These are phyloP conservation scores for Polydrusus tereticollis DNA, from an alignment of 2,888 invertebrate species.

Conservation along the genomic window DNA sequence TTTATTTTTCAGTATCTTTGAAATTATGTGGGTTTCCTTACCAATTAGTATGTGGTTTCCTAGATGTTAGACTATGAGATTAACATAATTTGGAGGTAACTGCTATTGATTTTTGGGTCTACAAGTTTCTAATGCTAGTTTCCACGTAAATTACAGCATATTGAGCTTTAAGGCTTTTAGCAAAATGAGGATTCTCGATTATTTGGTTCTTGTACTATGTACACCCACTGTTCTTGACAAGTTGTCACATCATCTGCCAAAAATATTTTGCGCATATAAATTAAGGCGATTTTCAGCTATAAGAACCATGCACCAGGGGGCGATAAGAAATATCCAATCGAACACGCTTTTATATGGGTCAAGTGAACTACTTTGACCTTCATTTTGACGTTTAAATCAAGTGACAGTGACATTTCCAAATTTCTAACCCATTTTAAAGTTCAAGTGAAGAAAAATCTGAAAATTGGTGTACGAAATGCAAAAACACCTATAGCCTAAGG, in stretches of 20 bases:
- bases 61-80: slow-evolving; percentile 28
- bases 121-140: background rate
- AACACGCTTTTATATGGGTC: background rate
- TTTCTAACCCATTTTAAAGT: slow-evolving; percentile 16
- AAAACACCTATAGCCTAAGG: background rate
- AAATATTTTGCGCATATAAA: slow-evolving; percentile 35
- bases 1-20: background rate
- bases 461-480: slow-evolving; percentile 11
- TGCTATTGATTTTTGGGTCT: slow-evolving; percentile 12
- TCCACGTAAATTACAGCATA: slow-evolving; percentile 10
- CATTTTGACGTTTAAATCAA: background rate
- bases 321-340: background rate
- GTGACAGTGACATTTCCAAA: slow-evolving; percentile 17
- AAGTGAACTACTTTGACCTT: slow-evolving; percentile 11
- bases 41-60: slow-evolving; percentile 28
- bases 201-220: slow-evolving; percentile 39
- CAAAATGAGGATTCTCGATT: slow-evolving; percentile 16
- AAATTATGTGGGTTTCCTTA: slow-evolving; percentile 14
- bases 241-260: slow-evolving; percentile 39
- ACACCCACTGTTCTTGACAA: slow-evolving; percentile 44
- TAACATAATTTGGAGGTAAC: slow-evolving; percentile 36
- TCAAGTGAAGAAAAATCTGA: slow-evolving; percentile 16
- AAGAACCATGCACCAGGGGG: background rate
- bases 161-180: background rate
- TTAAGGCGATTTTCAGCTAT: background rate